Percentiles rank a stretch among this genome's conserved stretches.
These are phyloP conservation scores for Nerophis lumbriciformis DNA, from an alignment of 2,113 vertebrate species.

Conservation along the genomic window DNA sequence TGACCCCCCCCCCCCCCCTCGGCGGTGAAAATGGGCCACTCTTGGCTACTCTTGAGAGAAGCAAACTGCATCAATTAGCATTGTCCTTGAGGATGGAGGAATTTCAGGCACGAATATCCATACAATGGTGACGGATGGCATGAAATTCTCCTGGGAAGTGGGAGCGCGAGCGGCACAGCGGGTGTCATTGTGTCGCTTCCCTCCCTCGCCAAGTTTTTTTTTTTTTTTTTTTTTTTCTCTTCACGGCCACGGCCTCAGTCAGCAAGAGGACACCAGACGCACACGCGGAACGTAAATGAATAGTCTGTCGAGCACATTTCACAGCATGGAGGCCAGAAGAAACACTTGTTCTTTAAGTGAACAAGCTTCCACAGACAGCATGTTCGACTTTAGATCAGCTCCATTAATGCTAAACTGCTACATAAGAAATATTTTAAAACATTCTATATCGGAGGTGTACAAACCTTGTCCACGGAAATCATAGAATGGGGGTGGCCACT, in stretches of 20 bases:
- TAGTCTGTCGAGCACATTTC: too few species aligned
- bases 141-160: constrained; percentile 53
- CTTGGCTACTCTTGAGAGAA: constrained; percentile 57
- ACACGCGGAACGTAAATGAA: too few species aligned
- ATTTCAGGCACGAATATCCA: constrained; percentile 61
- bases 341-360: too few species aligned
- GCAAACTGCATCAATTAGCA: constrained; percentile 49
- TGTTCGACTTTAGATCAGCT: too few species aligned
- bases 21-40: constrained; percentile 47
- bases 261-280: too few species aligned
- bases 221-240: background rate
- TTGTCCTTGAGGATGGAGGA: constrained; percentile 52
- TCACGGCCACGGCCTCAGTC: background rate
- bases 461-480: too few species aligned
- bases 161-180: constrained; percentile 51
- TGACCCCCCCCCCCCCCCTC: background rate
- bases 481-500: too few species aligned
- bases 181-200: constrained; percentile 48
- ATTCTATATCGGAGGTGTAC: too few species aligned
- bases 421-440: too few species aligned
- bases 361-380: too few species aligned
- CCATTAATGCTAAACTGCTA: too few species aligned
- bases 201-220: background rate
- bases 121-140: constrained; percentile 52
- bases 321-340: too few species aligned